Evolutionary conservation across 2,888 invertebrate species (phyloP).

Genomic region (Drosophila limbata): DNA sequence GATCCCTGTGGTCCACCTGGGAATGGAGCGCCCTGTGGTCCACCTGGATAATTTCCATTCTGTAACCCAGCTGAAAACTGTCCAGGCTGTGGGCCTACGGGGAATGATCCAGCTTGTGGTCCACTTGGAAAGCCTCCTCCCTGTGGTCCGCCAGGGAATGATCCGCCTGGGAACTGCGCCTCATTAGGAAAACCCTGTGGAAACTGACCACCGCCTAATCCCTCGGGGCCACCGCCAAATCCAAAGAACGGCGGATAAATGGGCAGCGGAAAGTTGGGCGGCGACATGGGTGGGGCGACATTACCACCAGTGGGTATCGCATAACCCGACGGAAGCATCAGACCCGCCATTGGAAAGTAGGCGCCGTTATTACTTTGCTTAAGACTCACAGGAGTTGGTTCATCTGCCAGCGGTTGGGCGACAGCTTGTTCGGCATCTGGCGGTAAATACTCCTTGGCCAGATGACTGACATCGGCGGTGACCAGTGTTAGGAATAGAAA

Average conservation of each 20-base stretch:
- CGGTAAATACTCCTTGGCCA: constrained; percentile 47
- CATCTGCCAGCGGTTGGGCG: constrained; percentile 19
- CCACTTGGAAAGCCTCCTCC: constrained; percentile 17
- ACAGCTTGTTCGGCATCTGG: neutral
- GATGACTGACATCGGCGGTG: constrained; percentile 41
- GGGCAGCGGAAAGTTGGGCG: constrained; percentile 71
- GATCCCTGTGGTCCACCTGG: constrained; percentile 11
- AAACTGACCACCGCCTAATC: constrained; percentile 14
- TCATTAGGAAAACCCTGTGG: constrained; percentile 27
- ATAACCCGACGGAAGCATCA: constrained; percentile 61
- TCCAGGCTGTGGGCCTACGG: constrained; percentile 16
- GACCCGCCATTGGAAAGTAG: constrained; percentile 54
- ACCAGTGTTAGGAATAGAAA: constrained; percentile 13
- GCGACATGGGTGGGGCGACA: constrained; percentile 37
- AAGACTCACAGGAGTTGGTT: constrained; percentile 12
- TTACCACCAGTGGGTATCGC: constrained; percentile 58
- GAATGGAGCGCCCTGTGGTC: constrained; percentile 23
- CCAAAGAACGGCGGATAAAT: constrained; percentile 72
- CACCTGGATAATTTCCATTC: constrained; percentile 5
- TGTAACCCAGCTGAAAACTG: constrained; percentile 16
- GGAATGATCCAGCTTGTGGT: constrained; percentile 21
- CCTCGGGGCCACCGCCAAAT: constrained; percentile 39
- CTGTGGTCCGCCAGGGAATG: constrained; percentile 19
- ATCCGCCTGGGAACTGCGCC: constrained; percentile 29
- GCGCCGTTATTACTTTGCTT: constrained; percentile 36